Evolutionary conservation across 2,113 vertebrate genomes (phyloP).

Genomic region (Antechinus flavipes): DNA sequence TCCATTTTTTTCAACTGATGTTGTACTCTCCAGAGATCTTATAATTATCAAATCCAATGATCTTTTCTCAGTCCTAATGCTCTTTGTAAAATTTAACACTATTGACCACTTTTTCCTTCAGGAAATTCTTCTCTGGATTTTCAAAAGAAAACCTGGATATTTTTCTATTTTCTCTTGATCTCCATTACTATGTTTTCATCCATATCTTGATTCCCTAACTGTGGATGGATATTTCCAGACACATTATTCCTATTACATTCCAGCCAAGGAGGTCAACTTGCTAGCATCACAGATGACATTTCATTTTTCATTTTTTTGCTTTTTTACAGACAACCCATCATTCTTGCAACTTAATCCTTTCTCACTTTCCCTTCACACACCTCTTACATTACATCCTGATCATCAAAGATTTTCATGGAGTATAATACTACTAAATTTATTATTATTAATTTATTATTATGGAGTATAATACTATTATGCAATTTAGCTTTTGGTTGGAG

Average conservation of each 20-base stretch:
- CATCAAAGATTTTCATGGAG: neutral
- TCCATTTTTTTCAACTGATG: neutral
- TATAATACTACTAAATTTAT: neutral
- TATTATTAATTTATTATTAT: neutral
- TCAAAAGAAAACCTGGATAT: neutral
- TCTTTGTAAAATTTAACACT: neutral
- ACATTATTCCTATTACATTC: neutral
- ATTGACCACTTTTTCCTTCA: neutral
- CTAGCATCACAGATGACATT: neutral
- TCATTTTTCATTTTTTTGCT: neutral
- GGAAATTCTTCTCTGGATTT: neutral
- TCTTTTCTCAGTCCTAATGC: neutral
- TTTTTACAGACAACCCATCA: neutral
- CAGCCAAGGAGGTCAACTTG: neutral
- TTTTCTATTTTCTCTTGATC: neutral
- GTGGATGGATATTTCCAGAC: neutral
- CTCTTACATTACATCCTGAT: neutral
- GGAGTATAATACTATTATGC: neutral
- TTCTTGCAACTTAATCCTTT: neutral
- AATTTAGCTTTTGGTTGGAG: neutral
- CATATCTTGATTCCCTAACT: neutral
- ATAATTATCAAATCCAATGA: neutral
- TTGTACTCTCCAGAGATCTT: neutral
- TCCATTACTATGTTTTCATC: neutral
- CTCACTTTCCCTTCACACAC: neutral